Evolutionary conservation across 2,888 invertebrate genomes (phyloP), one percentile per base, ranked within the genome.

Genomic region (Dyspetes luteomarginatus): DNA sequence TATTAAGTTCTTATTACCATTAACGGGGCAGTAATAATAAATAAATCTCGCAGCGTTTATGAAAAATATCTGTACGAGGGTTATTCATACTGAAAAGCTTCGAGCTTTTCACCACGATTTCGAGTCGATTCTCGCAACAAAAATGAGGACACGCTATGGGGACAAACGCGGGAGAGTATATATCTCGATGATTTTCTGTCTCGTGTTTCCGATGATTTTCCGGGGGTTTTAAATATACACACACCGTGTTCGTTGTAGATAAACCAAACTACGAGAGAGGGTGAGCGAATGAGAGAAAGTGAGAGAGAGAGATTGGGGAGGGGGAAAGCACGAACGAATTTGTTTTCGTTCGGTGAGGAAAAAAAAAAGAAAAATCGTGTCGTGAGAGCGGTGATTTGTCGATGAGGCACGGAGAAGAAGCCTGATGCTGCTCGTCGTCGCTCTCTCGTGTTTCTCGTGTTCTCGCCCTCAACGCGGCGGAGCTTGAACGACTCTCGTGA

Each of bases 171-270:
- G 36, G 9, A 36, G 36, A 12, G 12, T 36, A 30, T 56, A 19
- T 43, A 73, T 52, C 56, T 76, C 67, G 28, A 71, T 50, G 55
- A 45, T 22, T 55, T 41, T 24, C 43, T 65, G 80, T 80, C 80
- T 81, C 76, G 72, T 72, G 72, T 76, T 81, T 64, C 80, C 72
- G 55, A 80, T 75, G 58, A 81, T 72, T 77, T 73, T 81, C 77
- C 60, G 45, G 22, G 64, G 22, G 68, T 43, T 81, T 81, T 76
- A 80, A 80, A 80, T 78, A 78, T 78, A 81, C 22, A 60, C n/a
- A n/a, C 60, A 74, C 73, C 19, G 15, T 15, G 24, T 5, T 3
- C 28, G 12, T 36, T n/a, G 62, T 22, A 69, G 69, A 77, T 68
- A 81, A 68, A 41, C 65, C 71, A 24, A 26, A 41, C 4, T 9